These are phyloP conservation scores for Cepaea nemoralis DNA, from an alignment of 1,140 invertebrate species.

Conservation along the genomic window DNA sequence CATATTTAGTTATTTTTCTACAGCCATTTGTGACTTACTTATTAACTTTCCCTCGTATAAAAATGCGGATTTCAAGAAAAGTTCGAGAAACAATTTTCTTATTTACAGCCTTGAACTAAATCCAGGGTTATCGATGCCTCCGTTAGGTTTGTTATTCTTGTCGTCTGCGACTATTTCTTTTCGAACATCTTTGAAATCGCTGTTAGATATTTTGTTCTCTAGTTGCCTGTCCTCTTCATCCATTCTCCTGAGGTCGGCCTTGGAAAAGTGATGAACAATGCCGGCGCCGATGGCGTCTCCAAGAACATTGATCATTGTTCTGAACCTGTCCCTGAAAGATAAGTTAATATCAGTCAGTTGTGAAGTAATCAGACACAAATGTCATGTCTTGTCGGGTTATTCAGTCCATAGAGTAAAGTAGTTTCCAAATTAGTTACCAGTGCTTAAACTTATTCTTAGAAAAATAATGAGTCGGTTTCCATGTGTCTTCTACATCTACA, in stretches of 20 bases:
- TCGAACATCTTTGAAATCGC: neutral
- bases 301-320: conserved; percentile 76
- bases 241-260: conserved; percentile 53
- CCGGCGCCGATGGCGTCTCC: conserved; percentile 77
- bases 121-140: neutral
- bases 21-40: no score
- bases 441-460: no score
- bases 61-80: no score
- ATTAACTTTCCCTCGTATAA: no score
- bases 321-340: conserved; percentile 74
- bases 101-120: neutral
- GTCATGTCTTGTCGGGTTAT: no score
- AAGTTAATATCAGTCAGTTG: conserved; percentile 16
- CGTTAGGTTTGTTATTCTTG: neutral
- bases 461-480: no score
- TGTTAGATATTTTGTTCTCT: neutral
- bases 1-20: no score
- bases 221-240: conserved; percentile 37
- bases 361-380: neutral
- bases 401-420: neutral
- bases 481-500: no score
- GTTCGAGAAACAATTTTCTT: neutral
- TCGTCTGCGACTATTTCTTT: neutral
- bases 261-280: conserved; percentile 74
- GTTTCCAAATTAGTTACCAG: no score